Percentiles rank a stretch among this genome's conserved stretches.
These are phyloP conservation scores for Trinectes maculatus DNA, from an alignment of 2,113 vertebrate species.

Conservation along the genomic window DNA sequence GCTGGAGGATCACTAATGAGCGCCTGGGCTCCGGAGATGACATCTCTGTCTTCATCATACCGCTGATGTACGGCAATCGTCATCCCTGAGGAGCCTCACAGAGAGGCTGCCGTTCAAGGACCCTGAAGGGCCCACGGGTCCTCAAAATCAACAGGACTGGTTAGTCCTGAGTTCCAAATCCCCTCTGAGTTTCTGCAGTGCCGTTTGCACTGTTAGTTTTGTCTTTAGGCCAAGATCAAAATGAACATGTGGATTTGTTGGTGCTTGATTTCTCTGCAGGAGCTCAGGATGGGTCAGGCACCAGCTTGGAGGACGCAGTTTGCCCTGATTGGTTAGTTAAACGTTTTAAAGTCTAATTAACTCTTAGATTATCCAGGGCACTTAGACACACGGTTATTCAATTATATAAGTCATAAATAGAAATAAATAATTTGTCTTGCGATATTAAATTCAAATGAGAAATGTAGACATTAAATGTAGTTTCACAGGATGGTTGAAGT, in stretches of 20 bases:
- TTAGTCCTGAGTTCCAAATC: slow-evolving; percentile 14
- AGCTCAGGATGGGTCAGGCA: slow-evolving; percentile 26
- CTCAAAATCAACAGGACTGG: slow-evolving; percentile 4
- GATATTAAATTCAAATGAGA: too few relatives aligned
- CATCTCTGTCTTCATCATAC: slow-evolving; percentile 97
- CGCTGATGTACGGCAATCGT: slow-evolving; percentile 91
- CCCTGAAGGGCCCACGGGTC: background rate
- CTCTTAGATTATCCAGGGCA: too few relatives aligned
- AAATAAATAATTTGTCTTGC: background rate
- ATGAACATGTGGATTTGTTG: background rate
- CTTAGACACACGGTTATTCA: background rate
- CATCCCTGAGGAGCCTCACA: slow-evolving; percentile 76
- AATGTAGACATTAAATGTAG: background rate
- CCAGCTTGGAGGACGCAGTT: background rate
- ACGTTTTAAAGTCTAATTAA: too few relatives aligned
- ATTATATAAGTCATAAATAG: too few relatives aligned
- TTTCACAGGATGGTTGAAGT: too few relatives aligned
- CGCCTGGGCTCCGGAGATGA: slow-evolving; percentile 96
- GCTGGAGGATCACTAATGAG: slow-evolving; percentile 96
- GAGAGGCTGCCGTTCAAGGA: background rate
- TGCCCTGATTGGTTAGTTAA: too few relatives aligned
- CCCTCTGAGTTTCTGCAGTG: slow-evolving; percentile 4
- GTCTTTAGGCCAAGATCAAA: slow-evolving; percentile 11
- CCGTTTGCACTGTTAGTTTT: slow-evolving; percentile 21
- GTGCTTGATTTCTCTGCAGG: slow-evolving; percentile 15